phyloP scores from a whole-genome alignment of 2,113 vertebrate genomes.

The Pangasianodon gigas region DNA sequence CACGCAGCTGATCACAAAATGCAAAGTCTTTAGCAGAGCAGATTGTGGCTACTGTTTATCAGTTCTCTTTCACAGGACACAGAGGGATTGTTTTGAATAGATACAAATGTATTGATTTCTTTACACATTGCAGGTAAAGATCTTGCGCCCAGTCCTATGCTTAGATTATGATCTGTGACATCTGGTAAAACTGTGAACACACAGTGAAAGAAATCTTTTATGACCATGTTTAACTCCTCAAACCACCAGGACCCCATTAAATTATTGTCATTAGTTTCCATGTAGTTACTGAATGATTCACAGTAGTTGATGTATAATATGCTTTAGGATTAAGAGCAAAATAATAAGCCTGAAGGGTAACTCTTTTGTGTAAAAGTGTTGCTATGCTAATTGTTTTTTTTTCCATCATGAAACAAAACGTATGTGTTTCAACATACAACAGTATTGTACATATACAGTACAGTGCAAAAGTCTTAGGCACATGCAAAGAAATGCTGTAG shows the following conservation, averaged over 20 bases:
- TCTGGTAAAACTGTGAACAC: not conserved
- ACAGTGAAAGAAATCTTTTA: not conserved
- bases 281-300: not conserved
- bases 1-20: constrained; percentile 7
- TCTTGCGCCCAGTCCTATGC: not conserved
- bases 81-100: not conserved
- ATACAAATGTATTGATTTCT: not conserved
- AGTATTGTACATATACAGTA: no score
- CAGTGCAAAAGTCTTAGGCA: no score
- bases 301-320: not conserved
- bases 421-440: not conserved
- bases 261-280: not conserved
- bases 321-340: not conserved
- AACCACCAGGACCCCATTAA: not conserved
- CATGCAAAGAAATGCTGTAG: no score
- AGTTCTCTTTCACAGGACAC: not conserved
- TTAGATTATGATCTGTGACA: not conserved
- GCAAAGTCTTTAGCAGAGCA: not conserved
- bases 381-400: not conserved
- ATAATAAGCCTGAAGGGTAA: not conserved
- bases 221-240: not conserved
- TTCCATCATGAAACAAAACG: not conserved
- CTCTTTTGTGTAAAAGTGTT: not conserved
- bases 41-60: not conserved
- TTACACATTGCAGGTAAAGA: not conserved